Base-by-base conservation (phyloP, 2,113 vertebrate genomes). In the Corydoras maculifer region DNA sequence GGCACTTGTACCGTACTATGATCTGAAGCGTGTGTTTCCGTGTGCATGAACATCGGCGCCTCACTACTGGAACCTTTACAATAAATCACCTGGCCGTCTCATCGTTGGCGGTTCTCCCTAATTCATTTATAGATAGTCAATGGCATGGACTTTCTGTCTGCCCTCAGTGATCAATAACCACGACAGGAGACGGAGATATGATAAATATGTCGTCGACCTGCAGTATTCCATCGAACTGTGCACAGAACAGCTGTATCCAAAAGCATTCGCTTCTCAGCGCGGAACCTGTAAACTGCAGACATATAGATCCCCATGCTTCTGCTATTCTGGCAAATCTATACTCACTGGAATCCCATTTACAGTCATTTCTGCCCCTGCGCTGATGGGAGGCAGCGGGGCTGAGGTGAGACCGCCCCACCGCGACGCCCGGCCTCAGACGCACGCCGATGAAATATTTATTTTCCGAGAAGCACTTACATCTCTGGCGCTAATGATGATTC, bases 51-150 rank as follows among this genome's bases (percentile, higher is more conserved):
- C 7, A 59, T 12, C 14, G 15, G 62, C 14, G 15, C 25, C 8
- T 31, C 30, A 3, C 69, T 12, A 11, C 48, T 72, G 9, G 13
- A 25, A 66, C 25, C 43, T 88, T 90, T 88, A 78, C 85, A 82
- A 83, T 88, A 85, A 87, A 65, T 72, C 62, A 58, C 25, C 18
- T 85, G 73, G 78, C 82, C 78, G 76, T 85, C 86, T 86, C 82
- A 87, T 86, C 89, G 89, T 90, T 91, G 87, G 87, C 89, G 89
- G 70, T 65, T 60, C 84, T 78, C 82, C 86, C 83, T 88, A 88
- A 93, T 94, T 92, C 93, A 93, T 94, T 92, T 91, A 84, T 87
- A 87, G 87, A 77, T 83, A 84, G 88, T 91, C 91, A 91, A 92
- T 92, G 91, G 91, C 92, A 93, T 91, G 90, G 92, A 94, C 92